These are phyloP conservation scores for Notolabrus celidotus DNA, from an alignment of 2,797 vertebrate species.

Conservation along the genomic window DNA sequence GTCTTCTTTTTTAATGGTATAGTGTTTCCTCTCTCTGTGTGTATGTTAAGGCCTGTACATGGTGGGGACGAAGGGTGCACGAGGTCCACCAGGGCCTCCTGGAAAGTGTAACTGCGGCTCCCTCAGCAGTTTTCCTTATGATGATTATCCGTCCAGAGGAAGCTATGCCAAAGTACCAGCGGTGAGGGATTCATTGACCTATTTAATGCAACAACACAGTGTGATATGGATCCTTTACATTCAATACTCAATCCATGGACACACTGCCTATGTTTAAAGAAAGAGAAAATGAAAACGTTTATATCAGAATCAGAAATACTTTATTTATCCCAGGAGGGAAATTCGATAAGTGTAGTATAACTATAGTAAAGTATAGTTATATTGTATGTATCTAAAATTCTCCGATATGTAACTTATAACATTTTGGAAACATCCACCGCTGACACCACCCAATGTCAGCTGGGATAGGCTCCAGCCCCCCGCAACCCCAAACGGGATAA, in stretches of 20 bases:
- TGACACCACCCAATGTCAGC: no score
- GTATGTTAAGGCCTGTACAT: conserved; percentile 87
- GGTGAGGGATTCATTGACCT: conserved; percentile 81
- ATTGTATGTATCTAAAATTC: background rate
- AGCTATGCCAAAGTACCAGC: conserved; percentile 90
- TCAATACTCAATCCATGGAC: background rate
- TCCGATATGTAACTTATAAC: background rate
- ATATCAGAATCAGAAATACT: no score
- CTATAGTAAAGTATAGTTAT: no score
- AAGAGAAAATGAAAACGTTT: background rate
- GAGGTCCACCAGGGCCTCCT: conserved; percentile 91
- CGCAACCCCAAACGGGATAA: no score
- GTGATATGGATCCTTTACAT: background rate
- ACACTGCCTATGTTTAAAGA: background rate
- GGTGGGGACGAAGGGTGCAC: conserved; percentile 93
- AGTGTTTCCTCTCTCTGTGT: conserved; percentile 4
- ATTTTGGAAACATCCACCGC: no score
- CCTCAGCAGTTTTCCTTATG: conserved; percentile 81
- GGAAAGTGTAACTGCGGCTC: conserved; percentile 93
- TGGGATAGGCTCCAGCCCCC: no score
- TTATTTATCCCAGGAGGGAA: no score
- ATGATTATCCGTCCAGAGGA: conserved; percentile 84
- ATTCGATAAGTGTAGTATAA: no score
- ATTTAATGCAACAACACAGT: background rate
- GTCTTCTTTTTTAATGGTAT: background rate